These are phyloP conservation scores for Spatula clypeata DNA, from an alignment of 2,797 vertebrate genomes.

Conservation along the genomic window DNA sequence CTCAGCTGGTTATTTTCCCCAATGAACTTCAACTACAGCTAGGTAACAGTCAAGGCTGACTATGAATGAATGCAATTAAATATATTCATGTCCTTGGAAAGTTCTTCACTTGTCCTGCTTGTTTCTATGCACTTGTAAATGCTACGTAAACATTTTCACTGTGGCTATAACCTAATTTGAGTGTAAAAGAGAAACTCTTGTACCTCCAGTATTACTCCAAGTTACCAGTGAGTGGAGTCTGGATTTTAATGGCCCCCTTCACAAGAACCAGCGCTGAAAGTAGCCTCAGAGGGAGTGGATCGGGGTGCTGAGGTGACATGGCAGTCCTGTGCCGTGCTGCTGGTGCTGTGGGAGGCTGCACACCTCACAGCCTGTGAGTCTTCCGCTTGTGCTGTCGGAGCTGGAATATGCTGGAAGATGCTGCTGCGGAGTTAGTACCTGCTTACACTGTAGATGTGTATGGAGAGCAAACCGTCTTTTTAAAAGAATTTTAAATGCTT, in stretches of 20 bases:
- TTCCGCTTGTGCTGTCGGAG: neutral
- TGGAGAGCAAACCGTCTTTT: constrained; percentile 72
- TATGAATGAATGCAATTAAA: constrained; percentile 42
- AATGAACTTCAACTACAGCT: neutral
- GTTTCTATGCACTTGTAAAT: neutral
- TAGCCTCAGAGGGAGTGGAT: fast-evolving
- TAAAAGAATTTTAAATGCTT: constrained; percentile 55
- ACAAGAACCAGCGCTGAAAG: fast-evolving
- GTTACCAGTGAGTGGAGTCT: fast-evolving
- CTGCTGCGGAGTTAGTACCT: constrained; percentile 58
- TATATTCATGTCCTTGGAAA: constrained; percentile 29
- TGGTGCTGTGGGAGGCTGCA: neutral
- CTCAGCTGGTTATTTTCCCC: neutral
- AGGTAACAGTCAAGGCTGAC: neutral
- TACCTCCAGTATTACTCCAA: neutral
- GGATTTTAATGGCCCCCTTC: neutral
- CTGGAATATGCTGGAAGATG: neutral
- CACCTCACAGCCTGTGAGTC: neutral
- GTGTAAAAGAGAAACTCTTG: neutral
- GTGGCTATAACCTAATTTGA: neutral
- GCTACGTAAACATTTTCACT: constrained; percentile 15
- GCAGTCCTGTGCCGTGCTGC: neutral
- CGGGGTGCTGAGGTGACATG: fast-evolving
- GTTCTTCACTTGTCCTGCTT: constrained; percentile 33
- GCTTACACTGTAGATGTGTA: constrained; percentile 60